Base-by-base conservation (phyloP, 2,797 vertebrate species). In the Babyrousa celebensis region DNA sequence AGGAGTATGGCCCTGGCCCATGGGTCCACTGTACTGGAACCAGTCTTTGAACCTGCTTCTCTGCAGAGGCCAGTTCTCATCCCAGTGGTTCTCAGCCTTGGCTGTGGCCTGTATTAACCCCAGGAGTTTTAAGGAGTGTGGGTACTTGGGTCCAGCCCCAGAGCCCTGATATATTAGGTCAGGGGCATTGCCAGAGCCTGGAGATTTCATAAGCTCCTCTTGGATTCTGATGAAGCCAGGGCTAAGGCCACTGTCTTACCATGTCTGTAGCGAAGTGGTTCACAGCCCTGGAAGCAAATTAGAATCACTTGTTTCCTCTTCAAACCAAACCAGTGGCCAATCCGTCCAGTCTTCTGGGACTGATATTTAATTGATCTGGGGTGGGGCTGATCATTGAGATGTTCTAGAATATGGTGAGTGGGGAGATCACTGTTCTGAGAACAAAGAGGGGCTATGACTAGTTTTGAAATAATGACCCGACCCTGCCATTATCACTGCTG, bases 271-370 rank as follows among this genome's bases (percentile, higher is more conserved):
- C 21, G 72, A 60, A 79, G 43, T 74, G 20, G 17, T 36, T 88
- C 78, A 85, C 86, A 94, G 58, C 6, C 29, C 20, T 60, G 63
- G 32, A 54, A 74, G 18, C 52, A 85, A 92, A 74, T 89, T n/a
- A 68, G 25, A 94, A 85, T 71, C 58, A 70, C 1, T 58, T 29
- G 7, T 92, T 77, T 65, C 56, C 63, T 77, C 25, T 88, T 88
- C 52, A 78, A 65, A 85, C 4, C 27, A 62, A 3, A 21, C 3
- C 3, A n/a, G 20, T 48, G 16, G 11, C 23, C 62, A 27, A 27
- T 56, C 32, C 79, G 27, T 29, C 23, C 7, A 12, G 18, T 63
- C 36, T 67, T 20, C 60, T 67, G 86, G 90, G 72, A 29, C 68
- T 27, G 3, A 1, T 7, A 40, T 29, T 62, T 68, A 58, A 58